Conservation (phyloP, 2,888 invertebrate genomes). For the Pycnomerus fuliginosus region DNA sequence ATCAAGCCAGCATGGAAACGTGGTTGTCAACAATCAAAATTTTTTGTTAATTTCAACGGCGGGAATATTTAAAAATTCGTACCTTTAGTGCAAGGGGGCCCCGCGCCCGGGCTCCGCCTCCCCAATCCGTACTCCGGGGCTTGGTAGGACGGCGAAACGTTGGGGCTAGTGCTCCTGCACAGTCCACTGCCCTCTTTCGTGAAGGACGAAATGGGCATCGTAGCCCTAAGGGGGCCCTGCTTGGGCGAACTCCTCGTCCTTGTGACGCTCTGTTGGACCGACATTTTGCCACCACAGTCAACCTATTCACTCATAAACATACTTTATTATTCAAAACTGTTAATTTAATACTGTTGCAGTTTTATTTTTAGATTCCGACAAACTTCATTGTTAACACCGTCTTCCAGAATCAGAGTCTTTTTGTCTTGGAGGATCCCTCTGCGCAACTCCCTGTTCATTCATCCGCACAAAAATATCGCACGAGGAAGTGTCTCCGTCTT, state of each 20-base stretch:
- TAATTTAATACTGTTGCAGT: conserved; percentile 24
- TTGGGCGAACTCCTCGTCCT: conserved; percentile 62
- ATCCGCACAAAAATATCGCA: conserved; percentile 13
- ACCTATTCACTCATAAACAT: too few species aligned
- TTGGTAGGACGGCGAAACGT: neutral
- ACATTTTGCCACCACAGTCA: conserved; percentile 51
- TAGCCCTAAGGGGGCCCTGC: conserved; percentile 73
- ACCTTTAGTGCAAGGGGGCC: neutral
- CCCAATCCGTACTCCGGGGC: conserved; percentile 4
- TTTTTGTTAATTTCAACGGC: neutral
- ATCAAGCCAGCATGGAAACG: neutral
- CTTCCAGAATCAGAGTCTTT: conserved; percentile 27
- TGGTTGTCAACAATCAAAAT: too few species aligned
- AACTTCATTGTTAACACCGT: conserved; percentile 35
- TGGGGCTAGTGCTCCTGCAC: conserved; percentile 53
- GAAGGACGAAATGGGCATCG: conserved; percentile 72
- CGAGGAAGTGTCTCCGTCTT: conserved; percentile 1
- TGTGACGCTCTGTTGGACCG: conserved; percentile 51
- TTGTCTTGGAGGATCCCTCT: conserved; percentile 27
- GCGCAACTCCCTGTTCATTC: conserved; percentile 23
- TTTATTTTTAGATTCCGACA: conserved; percentile 17
- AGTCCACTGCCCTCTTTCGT: conserved; percentile 61
- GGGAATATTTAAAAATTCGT: neutral
- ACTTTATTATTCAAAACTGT: too few species aligned
- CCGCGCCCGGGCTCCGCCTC: neutral